Evolutionary conservation across 2,113 vertebrate species (phyloP).

Genomic region (Donacobius atricapilla): DNA sequence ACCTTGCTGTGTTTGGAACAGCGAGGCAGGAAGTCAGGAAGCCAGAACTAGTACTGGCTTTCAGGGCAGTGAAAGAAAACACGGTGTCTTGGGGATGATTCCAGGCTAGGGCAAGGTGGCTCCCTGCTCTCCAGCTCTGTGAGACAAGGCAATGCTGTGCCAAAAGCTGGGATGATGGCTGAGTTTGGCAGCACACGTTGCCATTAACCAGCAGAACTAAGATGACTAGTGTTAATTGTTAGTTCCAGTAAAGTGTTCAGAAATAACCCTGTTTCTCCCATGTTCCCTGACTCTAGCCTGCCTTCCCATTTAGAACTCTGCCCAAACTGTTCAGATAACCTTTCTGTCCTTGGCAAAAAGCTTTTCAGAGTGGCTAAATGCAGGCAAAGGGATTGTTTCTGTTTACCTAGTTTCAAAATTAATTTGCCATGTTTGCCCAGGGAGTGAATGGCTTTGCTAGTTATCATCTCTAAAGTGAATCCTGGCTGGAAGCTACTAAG

Average conservation of each 20-base stretch:
- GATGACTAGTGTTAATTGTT: background rate
- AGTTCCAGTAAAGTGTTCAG: constrained; percentile 18
- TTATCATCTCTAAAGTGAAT: background rate
- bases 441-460: background rate
- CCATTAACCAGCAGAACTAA: background rate
- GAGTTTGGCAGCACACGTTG: background rate
- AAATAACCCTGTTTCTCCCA: background rate
- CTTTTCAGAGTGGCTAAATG: background rate
- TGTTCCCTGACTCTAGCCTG: background rate
- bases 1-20: background rate
- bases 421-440: background rate
- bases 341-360: background rate
- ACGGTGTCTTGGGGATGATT: rapidly evolving
- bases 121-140: background rate
- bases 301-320: background rate
- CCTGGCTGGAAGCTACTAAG: background rate
- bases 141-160: background rate
- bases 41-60: background rate
- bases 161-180: background rate
- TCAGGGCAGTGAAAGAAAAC: background rate
- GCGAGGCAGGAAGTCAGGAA: background rate
- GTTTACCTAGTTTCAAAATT: background rate
- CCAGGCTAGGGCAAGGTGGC: background rate
- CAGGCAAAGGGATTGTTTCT: background rate
- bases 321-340: background rate